phyloP scores from a whole-genome alignment of 2,888 invertebrate species.

The Trichogramma dendrolimi region DNA sequence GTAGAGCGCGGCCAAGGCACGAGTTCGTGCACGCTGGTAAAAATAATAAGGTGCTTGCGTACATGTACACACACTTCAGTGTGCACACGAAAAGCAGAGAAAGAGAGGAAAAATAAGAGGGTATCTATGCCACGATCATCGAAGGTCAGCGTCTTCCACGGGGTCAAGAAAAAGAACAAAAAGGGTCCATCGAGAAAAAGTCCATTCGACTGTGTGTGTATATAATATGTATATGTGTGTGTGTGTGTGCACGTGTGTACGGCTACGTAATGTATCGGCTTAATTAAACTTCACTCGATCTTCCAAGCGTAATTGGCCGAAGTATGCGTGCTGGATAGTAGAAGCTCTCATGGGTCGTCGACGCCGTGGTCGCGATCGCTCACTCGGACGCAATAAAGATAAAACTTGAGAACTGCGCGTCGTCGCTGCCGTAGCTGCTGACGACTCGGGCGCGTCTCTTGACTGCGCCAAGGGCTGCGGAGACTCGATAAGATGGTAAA shows the following conservation, averaged over 20 bases:
- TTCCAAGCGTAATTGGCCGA: constrained; percentile 28
- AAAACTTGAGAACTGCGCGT: no score
- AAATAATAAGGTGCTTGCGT: constrained; percentile 28
- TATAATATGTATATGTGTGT: constrained; percentile 28
- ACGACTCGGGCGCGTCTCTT: no score
- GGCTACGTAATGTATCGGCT: constrained; percentile 30
- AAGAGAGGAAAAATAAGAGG: neutral
- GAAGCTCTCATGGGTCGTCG: no score
- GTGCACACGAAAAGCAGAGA: no score
- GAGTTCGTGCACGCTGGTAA: constrained; percentile 17
- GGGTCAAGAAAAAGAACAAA: neutral
- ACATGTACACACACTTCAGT: neutral
- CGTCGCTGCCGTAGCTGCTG: no score
- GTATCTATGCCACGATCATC: constrained; percentile 33
- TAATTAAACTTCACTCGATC: constrained; percentile 35
- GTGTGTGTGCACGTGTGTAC: constrained; percentile 11
- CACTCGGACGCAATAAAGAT: no score
- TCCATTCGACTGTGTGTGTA: constrained; percentile 18
- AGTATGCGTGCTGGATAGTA: no score
- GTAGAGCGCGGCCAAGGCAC: neutral
- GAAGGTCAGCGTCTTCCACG: constrained; percentile 27
- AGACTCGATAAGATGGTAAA: no score
- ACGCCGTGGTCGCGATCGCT: no score
- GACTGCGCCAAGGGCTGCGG: no score
- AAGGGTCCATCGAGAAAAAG: neutral